Base-by-base conservation (phyloP, 2,113 vertebrate genomes). In the Brachirus orientalis region DNA sequence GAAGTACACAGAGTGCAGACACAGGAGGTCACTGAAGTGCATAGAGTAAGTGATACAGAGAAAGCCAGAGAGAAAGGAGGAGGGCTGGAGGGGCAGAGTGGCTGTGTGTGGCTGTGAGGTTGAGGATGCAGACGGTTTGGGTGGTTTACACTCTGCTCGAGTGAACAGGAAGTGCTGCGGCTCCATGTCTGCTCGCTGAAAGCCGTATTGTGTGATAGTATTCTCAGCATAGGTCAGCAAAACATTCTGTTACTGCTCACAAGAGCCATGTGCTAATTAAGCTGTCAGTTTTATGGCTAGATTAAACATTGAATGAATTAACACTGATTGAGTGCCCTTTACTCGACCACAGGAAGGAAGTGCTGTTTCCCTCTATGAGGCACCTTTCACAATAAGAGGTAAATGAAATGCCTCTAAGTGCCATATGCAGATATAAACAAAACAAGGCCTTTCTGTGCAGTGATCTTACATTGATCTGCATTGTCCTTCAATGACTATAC, bases 121-220 rank as follows among this genome's bases (percentile, higher is more conserved):
- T 80, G 64, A 89, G 84, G 83, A 86, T 82, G 80, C 72, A 84
- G 72, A 60, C 44, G 65, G 79, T 82, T 83, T 65, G 72, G 57
- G 79, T 41, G 69, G 78, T 84, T 85, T 50, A 60, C 57, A 84
- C 51, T 48, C 45, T 56, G 75, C 52, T 61, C 63, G 13, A 69
- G 52, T 67, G 58, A 79, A 88, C 83, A 86, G 89, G 88, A 88
- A 87, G 77, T 68, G 63, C 63, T 66, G 73, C 66, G 70, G 55
- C 75, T 35, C 57, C 22, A n/a, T 37, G 0, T 38, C 75, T 43
- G 20, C 57, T 51, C 35, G 10, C 38, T 69, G 72, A 76, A 77
- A 80, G 68, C 63, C 46, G 2, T 16, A 19, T 44, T 56, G 53
- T 41, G 35, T 28, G 37, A 2, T 44, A 18, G 13, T 17, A 4